These are phyloP conservation scores for Stegodyphus dumicola DNA, from an alignment of 1,140 invertebrate genomes.

Conservation along the genomic window DNA sequence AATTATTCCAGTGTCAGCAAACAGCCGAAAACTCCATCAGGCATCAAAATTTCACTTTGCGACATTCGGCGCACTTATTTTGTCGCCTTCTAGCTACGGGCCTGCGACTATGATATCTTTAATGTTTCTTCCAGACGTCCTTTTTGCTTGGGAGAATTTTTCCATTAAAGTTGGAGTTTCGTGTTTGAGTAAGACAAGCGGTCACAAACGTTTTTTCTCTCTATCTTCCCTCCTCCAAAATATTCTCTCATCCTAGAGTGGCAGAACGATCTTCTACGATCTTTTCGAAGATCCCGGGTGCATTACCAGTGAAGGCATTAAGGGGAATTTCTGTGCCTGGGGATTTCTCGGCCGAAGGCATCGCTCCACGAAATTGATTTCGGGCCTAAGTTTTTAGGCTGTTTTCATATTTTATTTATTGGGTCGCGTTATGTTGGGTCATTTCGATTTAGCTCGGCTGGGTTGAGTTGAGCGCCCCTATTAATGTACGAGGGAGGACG, in stretches of 20 bases:
- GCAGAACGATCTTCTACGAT: not conserved
- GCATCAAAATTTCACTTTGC: too few relatives aligned
- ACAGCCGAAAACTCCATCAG: too few relatives aligned
- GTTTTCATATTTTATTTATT: slow-evolving; percentile 18
- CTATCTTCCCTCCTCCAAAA: not conserved
- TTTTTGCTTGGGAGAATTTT: slow-evolving; percentile 2
- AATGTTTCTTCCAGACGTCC: not conserved
- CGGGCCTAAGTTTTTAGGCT: slow-evolving; percentile 5
- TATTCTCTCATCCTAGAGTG: not conserved
- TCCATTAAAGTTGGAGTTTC: slow-evolving; percentile 12
- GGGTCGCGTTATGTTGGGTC: slow-evolving; percentile 12
- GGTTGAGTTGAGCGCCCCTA: not conserved
- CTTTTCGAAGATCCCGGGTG: slow-evolving; percentile 7
- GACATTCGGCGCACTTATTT: too few relatives aligned
- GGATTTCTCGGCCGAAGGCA: slow-evolving; percentile 8
- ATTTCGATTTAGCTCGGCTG: slow-evolving; percentile 8
- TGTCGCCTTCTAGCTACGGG: not conserved
- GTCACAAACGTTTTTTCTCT: not conserved
- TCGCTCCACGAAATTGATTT: slow-evolving; percentile 24
- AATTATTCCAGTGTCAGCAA: too few relatives aligned
- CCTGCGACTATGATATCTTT: not conserved
- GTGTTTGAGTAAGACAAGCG: slow-evolving; percentile 7
- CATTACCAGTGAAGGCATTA: slow-evolving; percentile 14
- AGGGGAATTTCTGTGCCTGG: not conserved
- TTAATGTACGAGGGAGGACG: too few relatives aligned